Percentiles rank a stretch among this genome's conserved stretches.
Evolutionary conservation across 1,140 invertebrate genomes (phyloP).

Genomic region (Lepidurus couesii): DNA sequence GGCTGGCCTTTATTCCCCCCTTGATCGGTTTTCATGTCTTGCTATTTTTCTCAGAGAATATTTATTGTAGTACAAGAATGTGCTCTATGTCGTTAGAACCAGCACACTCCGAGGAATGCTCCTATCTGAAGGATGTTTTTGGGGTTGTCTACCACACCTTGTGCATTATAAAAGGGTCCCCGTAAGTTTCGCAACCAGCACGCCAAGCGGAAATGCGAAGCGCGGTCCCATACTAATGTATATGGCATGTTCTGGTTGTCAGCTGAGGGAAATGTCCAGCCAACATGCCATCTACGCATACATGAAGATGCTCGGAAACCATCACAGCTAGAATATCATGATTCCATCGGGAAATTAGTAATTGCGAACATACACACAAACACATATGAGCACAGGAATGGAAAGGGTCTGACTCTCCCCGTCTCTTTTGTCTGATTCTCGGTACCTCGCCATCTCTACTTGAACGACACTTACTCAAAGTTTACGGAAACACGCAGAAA

Average conservation of each 20-base stretch:
- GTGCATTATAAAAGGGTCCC: not conserved
- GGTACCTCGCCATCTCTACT: too few species aligned
- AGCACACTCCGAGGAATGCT: not conserved
- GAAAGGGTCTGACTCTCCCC: too few species aligned
- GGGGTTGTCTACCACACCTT: not conserved
- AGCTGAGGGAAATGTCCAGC: not conserved
- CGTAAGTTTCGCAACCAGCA: not conserved
- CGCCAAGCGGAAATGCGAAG: not conserved
- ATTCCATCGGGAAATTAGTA: not conserved
- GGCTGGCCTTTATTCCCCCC: not conserved
- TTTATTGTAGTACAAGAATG: not conserved
- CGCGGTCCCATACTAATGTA: not conserved
- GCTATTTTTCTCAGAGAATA: not conserved
- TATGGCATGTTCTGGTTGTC: not conserved
- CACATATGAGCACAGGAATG: too few species aligned
- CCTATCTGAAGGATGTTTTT: not conserved
- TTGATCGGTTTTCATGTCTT: not conserved
- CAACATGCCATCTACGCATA: not conserved
- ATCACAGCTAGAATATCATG: not conserved
- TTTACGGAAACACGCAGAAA: too few species aligned
- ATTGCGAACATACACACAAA: too few species aligned
- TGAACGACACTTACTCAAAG: too few species aligned
- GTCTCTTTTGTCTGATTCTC: too few species aligned
- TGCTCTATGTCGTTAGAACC: not conserved
- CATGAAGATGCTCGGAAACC: not conserved